Conservation (phyloP, 2,797 vertebrate species). For the Notamacropus eugenii region DNA sequence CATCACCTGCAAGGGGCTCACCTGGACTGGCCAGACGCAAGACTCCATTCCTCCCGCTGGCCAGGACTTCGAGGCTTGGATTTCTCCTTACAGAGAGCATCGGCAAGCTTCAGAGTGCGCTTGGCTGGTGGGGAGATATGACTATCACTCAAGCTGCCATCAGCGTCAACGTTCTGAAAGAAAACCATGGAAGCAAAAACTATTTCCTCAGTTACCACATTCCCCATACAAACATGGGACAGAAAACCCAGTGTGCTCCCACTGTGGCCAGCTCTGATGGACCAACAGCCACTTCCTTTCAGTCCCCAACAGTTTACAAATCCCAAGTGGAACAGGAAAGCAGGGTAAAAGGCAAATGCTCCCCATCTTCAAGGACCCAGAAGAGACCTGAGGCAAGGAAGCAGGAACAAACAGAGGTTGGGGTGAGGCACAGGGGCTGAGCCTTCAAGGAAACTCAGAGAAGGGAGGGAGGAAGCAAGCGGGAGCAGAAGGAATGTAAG, state of each 20-base stretch:
- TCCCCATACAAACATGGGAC: too few species aligned
- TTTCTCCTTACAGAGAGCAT: slow-evolving; percentile 96
- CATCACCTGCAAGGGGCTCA: slow-evolving; percentile 73
- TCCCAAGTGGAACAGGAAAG: too few species aligned
- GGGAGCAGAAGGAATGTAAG: not conserved
- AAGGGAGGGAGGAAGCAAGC: not conserved
- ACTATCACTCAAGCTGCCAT: slow-evolving; percentile 95
- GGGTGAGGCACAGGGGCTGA: too few species aligned
- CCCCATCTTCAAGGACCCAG: too few species aligned
- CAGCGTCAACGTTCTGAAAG: slow-evolving; percentile 93
- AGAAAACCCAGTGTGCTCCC: not conserved
- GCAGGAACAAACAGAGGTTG: too few species aligned
- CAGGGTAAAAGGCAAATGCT: not conserved
- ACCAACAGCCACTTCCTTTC: too few species aligned
- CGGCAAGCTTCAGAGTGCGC: slow-evolving; percentile 92
- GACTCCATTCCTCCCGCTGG: slow-evolving; percentile 95
- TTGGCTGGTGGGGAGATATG: slow-evolving; percentile 94
- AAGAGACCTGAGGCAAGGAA: too few species aligned
- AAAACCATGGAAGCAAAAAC: slow-evolving; percentile 60
- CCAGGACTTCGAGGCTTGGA: slow-evolving; percentile 93
- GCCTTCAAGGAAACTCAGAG: too few species aligned
- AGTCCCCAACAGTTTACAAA: not conserved
- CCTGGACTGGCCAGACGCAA: slow-evolving; percentile 95
- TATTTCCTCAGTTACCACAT: not conserved
- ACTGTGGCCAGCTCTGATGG: not conserved